Percentiles rank a stretch among this genome's conserved stretches.
Conservation (phyloP, 2,888 invertebrate species). For the Idaea aversata region DNA sequence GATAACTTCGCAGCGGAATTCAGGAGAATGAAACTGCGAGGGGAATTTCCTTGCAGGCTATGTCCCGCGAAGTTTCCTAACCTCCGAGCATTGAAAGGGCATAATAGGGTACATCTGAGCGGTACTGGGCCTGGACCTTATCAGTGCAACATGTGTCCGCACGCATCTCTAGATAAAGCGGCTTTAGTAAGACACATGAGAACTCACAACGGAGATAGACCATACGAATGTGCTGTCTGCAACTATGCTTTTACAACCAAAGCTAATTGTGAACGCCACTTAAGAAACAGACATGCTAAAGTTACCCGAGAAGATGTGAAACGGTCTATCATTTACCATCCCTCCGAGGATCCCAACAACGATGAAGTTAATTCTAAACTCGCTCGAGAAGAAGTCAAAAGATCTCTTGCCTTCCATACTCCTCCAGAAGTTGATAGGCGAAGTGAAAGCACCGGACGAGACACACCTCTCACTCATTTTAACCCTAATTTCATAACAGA, state of each 20-base stretch:
- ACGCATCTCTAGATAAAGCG: slow-evolving; percentile 93
- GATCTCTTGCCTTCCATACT: slow-evolving; percentile 77
- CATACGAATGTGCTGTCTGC: slow-evolving; percentile 96
- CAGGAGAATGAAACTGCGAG: slow-evolving; percentile 92
- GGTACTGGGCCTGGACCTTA: slow-evolving; percentile 90
- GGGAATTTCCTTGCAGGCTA: slow-evolving; percentile 94
- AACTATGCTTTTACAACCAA: slow-evolving; percentile 98
- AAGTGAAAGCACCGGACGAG: slow-evolving; percentile 60
- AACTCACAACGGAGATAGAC: slow-evolving; percentile 96
- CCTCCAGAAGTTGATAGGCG: slow-evolving; percentile 75
- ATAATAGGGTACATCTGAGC: slow-evolving; percentile 91
- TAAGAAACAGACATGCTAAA: slow-evolving; percentile 94
- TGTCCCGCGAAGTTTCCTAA: slow-evolving; percentile 94
- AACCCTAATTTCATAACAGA: slow-evolving; percentile 69
- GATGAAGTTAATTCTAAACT: slow-evolving; percentile 83
- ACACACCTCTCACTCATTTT: slow-evolving; percentile 69
- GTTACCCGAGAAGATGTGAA: slow-evolving; percentile 93
- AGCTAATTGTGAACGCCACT: slow-evolving; percentile 97
- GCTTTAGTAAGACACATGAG: slow-evolving; percentile 95
- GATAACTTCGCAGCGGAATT: slow-evolving; percentile 92
- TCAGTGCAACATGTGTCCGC: slow-evolving; percentile 96
- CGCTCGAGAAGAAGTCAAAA: slow-evolving; percentile 77
- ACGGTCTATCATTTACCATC: slow-evolving; percentile 91
- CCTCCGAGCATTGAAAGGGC: slow-evolving; percentile 93
- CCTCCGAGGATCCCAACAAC: slow-evolving; percentile 90